A percentile compares a stretch with the other conserved stretches of the same genome.
Evolutionary conservation across 2,797 vertebrate genomes (phyloP).

Genomic region (Acipenser transmontanus): DNA sequence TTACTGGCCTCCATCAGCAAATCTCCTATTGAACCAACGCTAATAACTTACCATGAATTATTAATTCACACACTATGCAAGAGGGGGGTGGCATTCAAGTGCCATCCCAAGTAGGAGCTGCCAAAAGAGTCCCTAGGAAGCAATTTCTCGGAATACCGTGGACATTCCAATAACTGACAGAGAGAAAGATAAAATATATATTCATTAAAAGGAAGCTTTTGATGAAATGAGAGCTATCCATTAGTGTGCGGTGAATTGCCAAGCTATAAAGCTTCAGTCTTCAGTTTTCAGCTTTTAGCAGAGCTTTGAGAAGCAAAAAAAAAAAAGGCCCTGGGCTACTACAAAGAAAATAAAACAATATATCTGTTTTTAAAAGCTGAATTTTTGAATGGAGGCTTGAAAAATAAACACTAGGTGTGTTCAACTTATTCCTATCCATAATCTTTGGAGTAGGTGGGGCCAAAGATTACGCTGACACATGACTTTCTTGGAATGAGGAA

Average conservation of each 20-base stretch:
- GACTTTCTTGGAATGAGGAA: too few relatives aligned
- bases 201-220: slow-evolving; percentile 80
- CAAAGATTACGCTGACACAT: too few relatives aligned
- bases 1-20: slow-evolving; percentile 72
- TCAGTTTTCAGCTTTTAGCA: slow-evolving; percentile 63
- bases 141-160: slow-evolving; percentile 72
- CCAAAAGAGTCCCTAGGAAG: slow-evolving; percentile 68
- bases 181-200: slow-evolving; percentile 77
- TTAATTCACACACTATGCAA: slow-evolving; percentile 73
- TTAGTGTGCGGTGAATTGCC: slow-evolving; percentile 62
- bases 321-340: not conserved
- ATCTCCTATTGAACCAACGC: slow-evolving; percentile 75
- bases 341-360: too few relatives aligned
- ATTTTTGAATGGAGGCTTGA: too few relatives aligned
- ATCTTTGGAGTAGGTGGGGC: too few relatives aligned
- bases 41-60: slow-evolving; percentile 79
- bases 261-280: slow-evolving; percentile 67
- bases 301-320: slow-evolving; percentile 40
- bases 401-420: too few relatives aligned
- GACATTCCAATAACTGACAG: slow-evolving; percentile 74
- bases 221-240: slow-evolving; percentile 81
- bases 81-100: slow-evolving; percentile 64
- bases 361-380: too few relatives aligned
- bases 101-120: slow-evolving; percentile 56
- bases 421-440: too few relatives aligned